Percentiles rank a stretch among this genome's conserved stretches.
Conservation (phyloP, 2,113 vertebrate species). For the Dicerorhinus sumatrensis region DNA sequence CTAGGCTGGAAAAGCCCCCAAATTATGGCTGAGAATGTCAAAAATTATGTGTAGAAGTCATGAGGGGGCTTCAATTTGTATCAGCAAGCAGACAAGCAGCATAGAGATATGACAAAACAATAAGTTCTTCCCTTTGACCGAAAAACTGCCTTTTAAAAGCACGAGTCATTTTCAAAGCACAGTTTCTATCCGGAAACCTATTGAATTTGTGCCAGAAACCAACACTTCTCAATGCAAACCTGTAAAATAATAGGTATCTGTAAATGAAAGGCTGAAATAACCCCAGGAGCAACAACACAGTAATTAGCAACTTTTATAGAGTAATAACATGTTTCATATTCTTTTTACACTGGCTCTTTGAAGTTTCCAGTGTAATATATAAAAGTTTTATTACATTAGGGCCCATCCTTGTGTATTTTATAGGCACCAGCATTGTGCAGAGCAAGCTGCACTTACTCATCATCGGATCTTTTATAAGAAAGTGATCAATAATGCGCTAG, state of each 20-base stretch:
- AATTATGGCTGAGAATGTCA: constrained; percentile 22
- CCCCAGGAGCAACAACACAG: constrained; percentile 78
- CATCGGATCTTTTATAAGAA: constrained; percentile 52
- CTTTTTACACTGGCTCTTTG: constrained; percentile 80
- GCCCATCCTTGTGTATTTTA: constrained; percentile 74
- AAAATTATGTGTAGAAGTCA: constrained; percentile 48
- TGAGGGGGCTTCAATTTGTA: neutral
- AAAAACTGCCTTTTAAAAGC: constrained; percentile 56
- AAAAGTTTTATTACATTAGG: constrained; percentile 84
- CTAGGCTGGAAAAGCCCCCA: neutral
- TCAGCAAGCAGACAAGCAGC: neutral
- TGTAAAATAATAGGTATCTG: constrained; percentile 76
- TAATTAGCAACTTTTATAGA: constrained; percentile 88
- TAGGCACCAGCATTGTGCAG: constrained; percentile 33
- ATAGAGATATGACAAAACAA: constrained; percentile 34
- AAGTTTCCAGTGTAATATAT: constrained; percentile 82
- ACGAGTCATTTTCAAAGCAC: constrained; percentile 66
- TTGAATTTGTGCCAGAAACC: constrained; percentile 66
- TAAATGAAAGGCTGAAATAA: constrained; percentile 85
- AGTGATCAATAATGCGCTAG: constrained; percentile 27
- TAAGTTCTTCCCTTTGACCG: constrained; percentile 42
- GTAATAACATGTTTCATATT: constrained; percentile 84
- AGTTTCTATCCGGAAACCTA: constrained; percentile 63
- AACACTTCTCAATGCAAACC: constrained; percentile 72
- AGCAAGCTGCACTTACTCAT: constrained; percentile 63